phyloP scores from a whole-genome alignment of 2,888 invertebrate genomes.

The Sthenelais limicola region DNA sequence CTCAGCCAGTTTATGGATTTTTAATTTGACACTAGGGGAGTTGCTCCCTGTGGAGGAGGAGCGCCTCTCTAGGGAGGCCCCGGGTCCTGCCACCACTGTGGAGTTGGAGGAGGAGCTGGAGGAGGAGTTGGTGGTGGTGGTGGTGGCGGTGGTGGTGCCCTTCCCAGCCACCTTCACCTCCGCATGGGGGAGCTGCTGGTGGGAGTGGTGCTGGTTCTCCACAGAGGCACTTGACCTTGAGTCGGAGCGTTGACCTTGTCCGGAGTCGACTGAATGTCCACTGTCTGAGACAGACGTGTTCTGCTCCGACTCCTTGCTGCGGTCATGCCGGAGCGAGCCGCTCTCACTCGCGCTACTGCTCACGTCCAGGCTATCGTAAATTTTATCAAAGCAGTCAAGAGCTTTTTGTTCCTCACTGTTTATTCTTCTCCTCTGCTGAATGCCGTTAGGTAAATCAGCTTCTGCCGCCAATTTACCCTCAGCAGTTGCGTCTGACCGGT shows the following conservation, averaged over 20 bases:
- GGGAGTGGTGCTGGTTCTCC: not conserved
- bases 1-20: slow-evolving; percentile 2
- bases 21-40: slow-evolving; percentile 14
- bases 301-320: not conserved
- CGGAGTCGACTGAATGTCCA: not conserved
- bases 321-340: not conserved
- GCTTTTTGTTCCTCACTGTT: slow-evolving; percentile 47
- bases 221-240: too few relatives aligned
- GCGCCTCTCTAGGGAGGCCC: slow-evolving; percentile 20
- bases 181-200: not conserved
- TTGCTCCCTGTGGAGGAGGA: not conserved
- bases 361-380: slow-evolving; percentile 46
- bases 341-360: slow-evolving; percentile 22
- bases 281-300: too few relatives aligned
- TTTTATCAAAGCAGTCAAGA: slow-evolving; percentile 48
- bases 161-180: not conserved
- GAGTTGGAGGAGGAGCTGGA: not conserved
- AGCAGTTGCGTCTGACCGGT: not conserved
- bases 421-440: not conserved
- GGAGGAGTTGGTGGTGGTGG: not conserved
- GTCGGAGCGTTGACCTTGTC: not conserved
- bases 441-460: not conserved
- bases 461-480: not conserved
- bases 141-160: not conserved
- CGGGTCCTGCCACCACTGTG: not conserved